Base-by-base conservation (phyloP, 2,888 invertebrate species). In the Meghimatium bilineatum region DNA sequence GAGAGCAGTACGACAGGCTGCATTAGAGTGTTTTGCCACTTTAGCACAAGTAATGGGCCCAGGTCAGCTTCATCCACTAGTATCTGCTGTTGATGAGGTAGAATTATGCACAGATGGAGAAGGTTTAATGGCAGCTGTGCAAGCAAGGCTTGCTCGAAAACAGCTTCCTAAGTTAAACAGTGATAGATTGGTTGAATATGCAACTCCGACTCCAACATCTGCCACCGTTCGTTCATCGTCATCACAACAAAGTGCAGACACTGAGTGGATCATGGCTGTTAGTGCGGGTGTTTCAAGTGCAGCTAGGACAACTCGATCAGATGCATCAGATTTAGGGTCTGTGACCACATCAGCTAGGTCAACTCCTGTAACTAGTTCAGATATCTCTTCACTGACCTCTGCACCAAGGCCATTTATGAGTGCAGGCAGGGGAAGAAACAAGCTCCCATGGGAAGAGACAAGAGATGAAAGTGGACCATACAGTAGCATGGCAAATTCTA, bases 1-100 rank as follows among this genome's bases (percentile, higher is more conserved):
- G 90, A 95, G 96, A 92, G 95, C 95, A 90, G 97, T 96, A 87
- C 95, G 95, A 90, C 97, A 95, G 94, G 97, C 95, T 86, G 96
- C 95, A 83, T 95, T 97, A 81, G 97, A 97, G 92, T 96, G 96
- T 56, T 94, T 97, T 75, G 96, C 97, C 0, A 96, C 96, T 38
- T 93, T 97, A 69, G 96, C 96, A 3, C 96, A 97, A 93, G 95
- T 96, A 82, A 94, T 96, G 88, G 95, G 95, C 0, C 94, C 95
- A 49, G 94, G 95, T 36, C 92, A 93, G 85, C 89, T 94, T 0
- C 95, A 96, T 0, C 93, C 96, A 90, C 93, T 97, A 87, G 92
- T 95, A 75, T 91, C 94, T 75, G 94, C 94, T 67, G 94, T 94
- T 6, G 93, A 94, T 87, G 91, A 93, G 66, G 91, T 94, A 8